Percentiles rank a stretch among this genome's conserved stretches.
These are phyloP conservation scores for Drosophila melanica DNA, from an alignment of 1,140 invertebrate species.

Conservation along the genomic window DNA sequence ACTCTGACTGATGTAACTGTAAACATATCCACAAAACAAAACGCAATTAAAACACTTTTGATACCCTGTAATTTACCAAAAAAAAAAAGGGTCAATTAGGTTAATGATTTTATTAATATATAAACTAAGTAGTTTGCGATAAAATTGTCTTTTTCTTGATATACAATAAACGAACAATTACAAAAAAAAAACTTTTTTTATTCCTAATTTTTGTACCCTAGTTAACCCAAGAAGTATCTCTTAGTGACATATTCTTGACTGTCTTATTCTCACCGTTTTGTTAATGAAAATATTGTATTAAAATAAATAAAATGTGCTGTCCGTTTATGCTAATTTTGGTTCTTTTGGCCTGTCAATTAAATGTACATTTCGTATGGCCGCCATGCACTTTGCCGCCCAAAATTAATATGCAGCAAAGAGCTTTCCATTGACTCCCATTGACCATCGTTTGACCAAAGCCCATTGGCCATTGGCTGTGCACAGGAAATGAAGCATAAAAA, in stretches of 20 bases:
- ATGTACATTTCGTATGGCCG: constrained; percentile 80
- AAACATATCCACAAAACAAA: constrained; percentile 38
- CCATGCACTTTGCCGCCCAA: constrained; percentile 64
- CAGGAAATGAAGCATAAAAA: constrained; percentile 79
- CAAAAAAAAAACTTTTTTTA: too few species aligned
- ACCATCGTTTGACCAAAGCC: constrained; percentile 7
- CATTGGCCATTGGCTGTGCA: constrained; percentile 28
- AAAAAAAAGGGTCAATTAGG: background rate
- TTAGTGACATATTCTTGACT: too few species aligned
- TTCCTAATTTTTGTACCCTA: too few species aligned
- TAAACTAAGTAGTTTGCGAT: too few species aligned
- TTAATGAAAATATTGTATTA: constrained; percentile 75
- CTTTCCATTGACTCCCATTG: constrained; percentile 45
- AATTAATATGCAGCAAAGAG: constrained; percentile 78
- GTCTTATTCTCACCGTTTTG: constrained; percentile 9
- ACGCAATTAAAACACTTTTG: constrained; percentile 1
- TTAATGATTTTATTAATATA: too few species aligned
- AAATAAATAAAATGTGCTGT: constrained; percentile 50
- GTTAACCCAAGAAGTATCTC: background rate
- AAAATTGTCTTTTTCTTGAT: too few species aligned
- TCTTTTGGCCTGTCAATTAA: constrained; percentile 65
- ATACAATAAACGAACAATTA: too few species aligned
- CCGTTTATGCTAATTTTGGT: constrained; percentile 65
- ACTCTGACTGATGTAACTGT: constrained; percentile 60
- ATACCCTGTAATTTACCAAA: constrained; percentile 2